Conservation (phyloP, 1,140 invertebrate species). For the Ruditapes philippinarum region DNA sequence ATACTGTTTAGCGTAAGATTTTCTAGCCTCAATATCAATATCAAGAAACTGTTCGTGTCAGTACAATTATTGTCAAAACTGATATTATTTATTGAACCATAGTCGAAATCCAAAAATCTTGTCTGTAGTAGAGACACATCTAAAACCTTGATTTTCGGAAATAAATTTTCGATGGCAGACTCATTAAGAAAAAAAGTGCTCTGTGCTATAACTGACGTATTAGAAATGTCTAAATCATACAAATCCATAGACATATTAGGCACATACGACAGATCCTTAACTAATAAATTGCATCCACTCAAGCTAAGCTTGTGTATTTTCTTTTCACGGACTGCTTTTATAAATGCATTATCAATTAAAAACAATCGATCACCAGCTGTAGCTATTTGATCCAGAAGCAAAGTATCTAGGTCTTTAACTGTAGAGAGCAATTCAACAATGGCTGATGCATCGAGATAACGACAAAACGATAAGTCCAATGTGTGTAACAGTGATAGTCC, state of each 20-base stretch:
- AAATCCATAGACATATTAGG: background rate
- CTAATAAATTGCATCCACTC: background rate
- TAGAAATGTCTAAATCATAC: background rate
- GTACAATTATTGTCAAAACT: background rate
- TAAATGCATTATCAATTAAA: background rate
- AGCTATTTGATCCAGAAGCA: background rate
- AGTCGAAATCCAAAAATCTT: background rate
- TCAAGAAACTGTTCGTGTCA: background rate
- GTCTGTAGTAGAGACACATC: background rate
- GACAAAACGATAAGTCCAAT: background rate
- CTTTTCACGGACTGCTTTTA: background rate
- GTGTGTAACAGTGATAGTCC: background rate
- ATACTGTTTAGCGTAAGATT: background rate
- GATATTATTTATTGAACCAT: background rate
- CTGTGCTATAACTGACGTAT: background rate
- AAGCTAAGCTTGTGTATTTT: background rate
- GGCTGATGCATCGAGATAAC: background rate
- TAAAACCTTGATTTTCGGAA: background rate
- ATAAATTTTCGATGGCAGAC: background rate
- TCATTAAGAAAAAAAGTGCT: background rate
- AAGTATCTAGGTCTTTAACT: background rate
- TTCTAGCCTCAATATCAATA: background rate
- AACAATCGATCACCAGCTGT: background rate
- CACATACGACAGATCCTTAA: background rate
- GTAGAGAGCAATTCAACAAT: background rate